Conservation (phyloP, 2,113 vertebrate species). For the Albula glossodonta region DNA sequence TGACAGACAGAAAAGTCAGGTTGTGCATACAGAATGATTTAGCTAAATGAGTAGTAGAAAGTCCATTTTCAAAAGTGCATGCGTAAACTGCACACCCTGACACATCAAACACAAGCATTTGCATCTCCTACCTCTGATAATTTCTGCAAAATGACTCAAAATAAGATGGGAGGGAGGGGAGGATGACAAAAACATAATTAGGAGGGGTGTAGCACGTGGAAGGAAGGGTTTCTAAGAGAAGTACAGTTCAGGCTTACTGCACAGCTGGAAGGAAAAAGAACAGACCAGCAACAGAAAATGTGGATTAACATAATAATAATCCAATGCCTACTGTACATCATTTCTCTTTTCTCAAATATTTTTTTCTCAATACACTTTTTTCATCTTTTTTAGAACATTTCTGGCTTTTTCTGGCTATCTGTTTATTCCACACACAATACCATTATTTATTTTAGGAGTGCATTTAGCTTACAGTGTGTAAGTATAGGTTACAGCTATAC, state of each 20-base stretch:
- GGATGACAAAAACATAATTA: background rate
- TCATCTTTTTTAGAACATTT: background rate
- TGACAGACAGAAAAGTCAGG: too few relatives aligned
- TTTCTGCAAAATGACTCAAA: constrained; percentile 36
- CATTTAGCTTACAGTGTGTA: too few relatives aligned
- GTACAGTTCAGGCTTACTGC: background rate
- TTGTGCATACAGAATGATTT: background rate
- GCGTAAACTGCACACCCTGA: background rate
- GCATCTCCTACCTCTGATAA: constrained; percentile 39
- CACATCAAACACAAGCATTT: background rate
- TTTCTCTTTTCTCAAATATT: background rate
- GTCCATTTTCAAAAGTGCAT: background rate
- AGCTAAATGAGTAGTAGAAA: background rate
- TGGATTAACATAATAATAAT: background rate
- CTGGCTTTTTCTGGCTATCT: background rate
- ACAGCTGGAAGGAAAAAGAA: background rate
- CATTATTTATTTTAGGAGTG: background rate
- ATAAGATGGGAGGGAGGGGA: background rate
- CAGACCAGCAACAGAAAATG: background rate
- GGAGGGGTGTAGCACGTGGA: too few relatives aligned
- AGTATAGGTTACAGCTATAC: too few relatives aligned
- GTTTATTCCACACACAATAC: background rate
- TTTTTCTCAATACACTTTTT: too few relatives aligned
- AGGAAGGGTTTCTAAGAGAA: background rate
- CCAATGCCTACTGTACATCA: background rate